phyloP scores from a whole-genome alignment of 1,140 invertebrate genomes.

The Conus ventricosus region DNA sequence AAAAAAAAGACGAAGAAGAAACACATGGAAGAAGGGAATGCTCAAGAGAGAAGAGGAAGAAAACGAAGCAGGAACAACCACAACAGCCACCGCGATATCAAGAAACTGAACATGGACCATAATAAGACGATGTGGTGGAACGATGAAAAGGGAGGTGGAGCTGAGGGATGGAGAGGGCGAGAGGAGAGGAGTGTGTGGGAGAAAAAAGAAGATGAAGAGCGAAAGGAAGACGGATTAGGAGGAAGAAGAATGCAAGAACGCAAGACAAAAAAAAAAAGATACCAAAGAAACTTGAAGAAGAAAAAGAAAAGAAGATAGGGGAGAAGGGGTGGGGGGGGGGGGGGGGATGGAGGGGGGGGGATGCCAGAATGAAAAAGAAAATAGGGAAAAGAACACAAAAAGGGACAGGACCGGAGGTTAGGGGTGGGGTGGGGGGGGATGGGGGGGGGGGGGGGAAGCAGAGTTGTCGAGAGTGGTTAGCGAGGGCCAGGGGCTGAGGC shows the following conservation, averaged over 20 bases:
- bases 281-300: background rate
- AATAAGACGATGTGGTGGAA: too few relatives aligned
- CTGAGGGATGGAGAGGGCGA: background rate
- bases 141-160: too few relatives aligned
- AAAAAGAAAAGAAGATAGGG: constrained; percentile 5
- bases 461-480: background rate
- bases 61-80: background rate
- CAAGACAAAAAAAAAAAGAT: background rate
- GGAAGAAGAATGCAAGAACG: background rate
- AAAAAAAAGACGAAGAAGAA: constrained; percentile 12
- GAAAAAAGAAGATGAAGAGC: background rate
- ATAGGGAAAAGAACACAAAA: too few relatives aligned
- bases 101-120: too few relatives aligned
- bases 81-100: too few relatives aligned
- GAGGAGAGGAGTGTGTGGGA: background rate
- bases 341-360: too few relatives aligned
- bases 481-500: background rate
- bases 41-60: background rate
- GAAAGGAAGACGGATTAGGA: background rate
- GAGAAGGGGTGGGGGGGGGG: too few relatives aligned
- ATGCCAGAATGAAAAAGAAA: too few relatives aligned
- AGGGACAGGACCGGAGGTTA: too few relatives aligned
- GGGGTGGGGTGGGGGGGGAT: too few relatives aligned
- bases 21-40: background rate
- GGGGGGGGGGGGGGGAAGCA: too few relatives aligned